Evolutionary conservation across 2,113 vertebrate genomes (phyloP).

Genomic region (Oryzias melastigma): DNA sequence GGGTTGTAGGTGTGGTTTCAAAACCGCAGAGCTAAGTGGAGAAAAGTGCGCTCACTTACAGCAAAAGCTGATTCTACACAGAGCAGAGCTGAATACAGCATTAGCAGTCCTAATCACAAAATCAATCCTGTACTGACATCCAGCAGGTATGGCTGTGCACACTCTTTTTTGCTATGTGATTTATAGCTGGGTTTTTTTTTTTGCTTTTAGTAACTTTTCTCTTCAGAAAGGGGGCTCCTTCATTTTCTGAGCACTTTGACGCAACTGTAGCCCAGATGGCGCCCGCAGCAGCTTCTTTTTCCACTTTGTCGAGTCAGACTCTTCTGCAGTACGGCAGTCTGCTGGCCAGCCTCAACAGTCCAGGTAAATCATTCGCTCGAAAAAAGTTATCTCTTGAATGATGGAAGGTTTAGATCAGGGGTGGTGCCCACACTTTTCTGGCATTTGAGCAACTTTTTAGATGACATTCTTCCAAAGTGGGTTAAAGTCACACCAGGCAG

Average conservation of each 20-base stretch:
- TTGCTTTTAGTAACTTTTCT: not conserved
- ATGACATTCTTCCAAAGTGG: too few species aligned
- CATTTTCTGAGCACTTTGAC: conserved; percentile 46
- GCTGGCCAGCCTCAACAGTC: conserved; percentile 60
- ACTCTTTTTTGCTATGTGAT: not conserved
- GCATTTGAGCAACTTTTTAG: too few species aligned
- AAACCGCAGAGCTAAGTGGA: conserved; percentile 94
- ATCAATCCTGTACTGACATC: conserved; percentile 25
- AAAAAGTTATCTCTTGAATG: too few species aligned
- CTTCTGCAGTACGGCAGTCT: conserved; percentile 61
- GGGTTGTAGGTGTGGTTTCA: conserved; percentile 92
- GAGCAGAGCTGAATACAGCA: conserved; percentile 17
- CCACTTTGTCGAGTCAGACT: conserved; percentile 50
- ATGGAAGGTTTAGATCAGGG: too few species aligned
- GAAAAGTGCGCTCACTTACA: conserved; percentile 76
- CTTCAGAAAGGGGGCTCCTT: conserved; percentile 31
- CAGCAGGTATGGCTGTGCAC: conserved; percentile 39
- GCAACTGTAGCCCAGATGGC: conserved; percentile 31
- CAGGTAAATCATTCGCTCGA: conserved; percentile 50
- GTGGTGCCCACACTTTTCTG: too few species aligned
- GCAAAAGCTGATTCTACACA: conserved; percentile 63
- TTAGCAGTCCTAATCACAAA: conserved; percentile 35
- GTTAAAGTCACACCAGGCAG: too few species aligned
- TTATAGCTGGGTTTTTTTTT: not conserved
- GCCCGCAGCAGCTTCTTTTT: conserved; percentile 38